These are phyloP conservation scores for Berghia stephanieae DNA, from an alignment of 1,140 invertebrate genomes.

Conservation along the genomic window DNA sequence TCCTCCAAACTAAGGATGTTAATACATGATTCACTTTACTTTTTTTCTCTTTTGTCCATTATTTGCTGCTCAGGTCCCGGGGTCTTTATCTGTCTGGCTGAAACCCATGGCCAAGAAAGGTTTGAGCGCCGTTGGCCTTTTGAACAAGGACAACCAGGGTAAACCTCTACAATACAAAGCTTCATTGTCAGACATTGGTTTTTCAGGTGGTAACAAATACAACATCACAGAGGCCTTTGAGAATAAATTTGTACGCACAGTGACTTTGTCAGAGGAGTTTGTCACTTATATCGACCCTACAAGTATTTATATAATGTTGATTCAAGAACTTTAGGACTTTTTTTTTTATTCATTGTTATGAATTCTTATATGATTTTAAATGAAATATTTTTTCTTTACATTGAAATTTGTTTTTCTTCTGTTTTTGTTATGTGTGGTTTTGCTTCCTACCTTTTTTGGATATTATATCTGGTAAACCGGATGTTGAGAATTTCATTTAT, in stretches of 20 bases:
- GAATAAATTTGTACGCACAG: slow-evolving; percentile 71
- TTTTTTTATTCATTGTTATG: no score
- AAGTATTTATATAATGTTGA: slow-evolving; percentile 68
- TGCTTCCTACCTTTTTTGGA: no score
- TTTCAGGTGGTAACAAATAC: slow-evolving; percentile 82
- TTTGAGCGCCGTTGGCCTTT: slow-evolving; percentile 47
- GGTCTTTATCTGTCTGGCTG: slow-evolving; percentile 47
- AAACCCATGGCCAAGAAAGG: slow-evolving; percentile 44
- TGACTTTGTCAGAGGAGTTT: slow-evolving; percentile 86
- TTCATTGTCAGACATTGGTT: slow-evolving; percentile 80
- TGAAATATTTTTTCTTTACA: no score
- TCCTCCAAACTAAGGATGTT: no score
- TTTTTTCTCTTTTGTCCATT: background rate
- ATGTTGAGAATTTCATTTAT: no score
- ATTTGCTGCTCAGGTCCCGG: slow-evolving; percentile 25
- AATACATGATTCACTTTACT: no score
- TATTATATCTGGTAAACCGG: no score
- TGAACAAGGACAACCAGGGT: slow-evolving; percentile 47
- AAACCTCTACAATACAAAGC: slow-evolving; percentile 29
- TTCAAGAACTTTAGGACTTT: no score
- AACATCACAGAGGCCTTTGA: slow-evolving; percentile 76
- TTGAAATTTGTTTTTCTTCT: no score
- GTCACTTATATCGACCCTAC: slow-evolving; percentile 94
- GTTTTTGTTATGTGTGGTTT: no score
- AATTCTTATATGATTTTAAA: no score